Conservation (phyloP, 2,113 vertebrate species). For the Speoplatyrhinus poulsoni region DNA sequence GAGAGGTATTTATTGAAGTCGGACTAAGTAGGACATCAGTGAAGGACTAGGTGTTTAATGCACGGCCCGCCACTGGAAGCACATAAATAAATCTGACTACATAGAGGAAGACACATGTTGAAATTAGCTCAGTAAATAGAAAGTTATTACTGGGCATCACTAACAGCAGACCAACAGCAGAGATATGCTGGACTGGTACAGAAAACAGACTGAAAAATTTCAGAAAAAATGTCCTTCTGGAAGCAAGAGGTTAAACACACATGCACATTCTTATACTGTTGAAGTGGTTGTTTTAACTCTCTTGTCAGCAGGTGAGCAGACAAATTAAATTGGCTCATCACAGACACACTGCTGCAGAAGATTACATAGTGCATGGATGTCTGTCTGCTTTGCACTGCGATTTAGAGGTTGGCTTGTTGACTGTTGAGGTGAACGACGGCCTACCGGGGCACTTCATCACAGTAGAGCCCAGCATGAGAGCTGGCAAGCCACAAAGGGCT, state of each 20-base stretch:
- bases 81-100: slow-evolving; percentile 14
- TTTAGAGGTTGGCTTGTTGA: slow-evolving; percentile 18
- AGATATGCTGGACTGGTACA: slow-evolving; percentile 6
- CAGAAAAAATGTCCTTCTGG: neutral
- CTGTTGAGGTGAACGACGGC: slow-evolving; percentile 25
- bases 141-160: slow-evolving; percentile 22
- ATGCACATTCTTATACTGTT: neutral
- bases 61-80: too few species aligned
- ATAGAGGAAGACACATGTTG: slow-evolving; percentile 4
- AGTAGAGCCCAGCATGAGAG: slow-evolving; percentile 7
- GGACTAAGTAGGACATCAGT: too few species aligned
- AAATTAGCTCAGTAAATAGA: neutral
- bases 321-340: slow-evolving; percentile 16
- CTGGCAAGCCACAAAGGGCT: slow-evolving; percentile 39
- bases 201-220: neutral
- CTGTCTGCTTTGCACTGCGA: slow-evolving; percentile 5
- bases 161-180: neutral
- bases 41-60: too few species aligned
- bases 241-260: neutral
- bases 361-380: neutral
- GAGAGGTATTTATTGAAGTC: too few species aligned
- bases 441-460: slow-evolving; percentile 30
- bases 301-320: slow-evolving; percentile 23
- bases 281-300: neutral
- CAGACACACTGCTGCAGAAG: neutral